Conservation (phyloP, 1,140 invertebrate species). For the Kradibia gibbosae region DNA sequence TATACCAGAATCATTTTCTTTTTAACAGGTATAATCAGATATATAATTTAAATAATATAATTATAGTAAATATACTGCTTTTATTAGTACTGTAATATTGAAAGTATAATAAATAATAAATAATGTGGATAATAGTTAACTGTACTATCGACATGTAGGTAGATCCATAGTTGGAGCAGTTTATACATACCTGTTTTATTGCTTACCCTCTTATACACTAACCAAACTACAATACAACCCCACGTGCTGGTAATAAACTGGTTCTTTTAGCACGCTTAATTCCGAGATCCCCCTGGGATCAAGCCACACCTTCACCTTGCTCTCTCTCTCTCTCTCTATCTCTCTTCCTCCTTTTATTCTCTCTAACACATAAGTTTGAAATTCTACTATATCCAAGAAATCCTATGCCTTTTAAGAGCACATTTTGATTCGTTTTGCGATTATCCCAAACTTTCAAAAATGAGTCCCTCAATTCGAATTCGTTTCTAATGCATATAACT, state of each 20-base stretch:
- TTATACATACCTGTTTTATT: constrained; percentile 45
- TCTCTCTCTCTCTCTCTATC: background rate
- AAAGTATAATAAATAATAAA: background rate
- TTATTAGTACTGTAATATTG: background rate
- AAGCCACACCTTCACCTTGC: constrained; percentile 26
- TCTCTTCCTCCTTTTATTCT: background rate
- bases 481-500: constrained; percentile 27
- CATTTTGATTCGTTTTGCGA: constrained; percentile 39
- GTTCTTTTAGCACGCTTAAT: constrained; percentile 57
- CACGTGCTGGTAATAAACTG: constrained; percentile 61
- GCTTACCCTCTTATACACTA: background rate
- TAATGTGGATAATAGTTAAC: background rate
- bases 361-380: background rate
- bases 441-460: constrained; percentile 30
- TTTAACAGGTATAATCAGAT: too few relatives aligned
- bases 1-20: too few relatives aligned
- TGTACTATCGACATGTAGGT: constrained; percentile 51
- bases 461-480: constrained; percentile 38
- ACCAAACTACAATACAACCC: constrained; percentile 38
- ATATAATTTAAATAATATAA: background rate
- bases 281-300: constrained; percentile 46
- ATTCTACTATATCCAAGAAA: constrained; percentile 12
- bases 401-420: constrained; percentile 42
- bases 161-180: constrained; percentile 46
- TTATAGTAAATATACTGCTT: background rate